Evolutionary conservation across 2,113 vertebrate species (phyloP).

Genomic region (Suricata suricatta): DNA sequence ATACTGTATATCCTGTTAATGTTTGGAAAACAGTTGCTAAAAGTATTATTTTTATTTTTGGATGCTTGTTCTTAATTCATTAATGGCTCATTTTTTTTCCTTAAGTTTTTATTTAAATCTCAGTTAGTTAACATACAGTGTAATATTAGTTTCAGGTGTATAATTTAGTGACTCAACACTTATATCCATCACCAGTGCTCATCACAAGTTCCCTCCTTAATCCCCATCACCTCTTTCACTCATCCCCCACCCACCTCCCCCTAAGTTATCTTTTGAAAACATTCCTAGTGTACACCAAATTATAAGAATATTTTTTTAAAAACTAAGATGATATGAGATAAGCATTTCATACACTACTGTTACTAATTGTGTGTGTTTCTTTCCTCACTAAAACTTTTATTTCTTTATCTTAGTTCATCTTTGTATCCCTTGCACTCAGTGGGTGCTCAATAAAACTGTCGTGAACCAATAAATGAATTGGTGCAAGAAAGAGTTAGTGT

Average conservation of each 20-base stretch:
- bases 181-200: background rate
- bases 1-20: background rate
- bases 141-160: background rate
- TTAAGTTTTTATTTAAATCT: background rate
- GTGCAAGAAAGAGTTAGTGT: background rate
- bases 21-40: conserved; percentile 16
- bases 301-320: background rate
- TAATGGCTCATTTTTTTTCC: background rate
- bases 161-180: background rate
- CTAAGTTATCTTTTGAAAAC: background rate
- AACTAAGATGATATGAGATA: background rate
- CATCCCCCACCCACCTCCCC: background rate
- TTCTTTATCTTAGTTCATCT: conserved; percentile 33
- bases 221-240: background rate
- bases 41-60: conserved; percentile 34
- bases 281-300: background rate
- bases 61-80: conserved; percentile 10
- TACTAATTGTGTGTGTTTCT: background rate
- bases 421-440: background rate
- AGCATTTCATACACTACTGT: background rate
- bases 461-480: background rate
- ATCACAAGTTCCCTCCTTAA: background rate
- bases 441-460: background rate
- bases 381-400: background rate
- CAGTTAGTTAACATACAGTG: background rate